These are phyloP conservation scores for Pterobdella sp. DNA, from an alignment of 2,888 invertebrate species.

Conservation along the genomic window DNA sequence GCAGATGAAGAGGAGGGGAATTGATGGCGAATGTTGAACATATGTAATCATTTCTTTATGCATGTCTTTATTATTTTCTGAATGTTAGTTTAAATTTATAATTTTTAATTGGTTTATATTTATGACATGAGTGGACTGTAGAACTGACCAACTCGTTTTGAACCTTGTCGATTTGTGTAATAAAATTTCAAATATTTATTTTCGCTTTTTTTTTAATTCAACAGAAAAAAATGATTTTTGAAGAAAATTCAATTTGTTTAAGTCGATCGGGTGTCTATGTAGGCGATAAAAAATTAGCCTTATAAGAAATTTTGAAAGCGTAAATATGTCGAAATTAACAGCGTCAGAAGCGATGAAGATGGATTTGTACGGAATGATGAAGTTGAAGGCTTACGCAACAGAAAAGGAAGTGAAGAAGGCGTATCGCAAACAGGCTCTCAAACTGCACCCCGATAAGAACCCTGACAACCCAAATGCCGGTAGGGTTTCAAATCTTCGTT, in stretches of 20 bases:
- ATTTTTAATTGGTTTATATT: not conserved
- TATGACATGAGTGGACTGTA: no score
- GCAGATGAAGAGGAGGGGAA: constrained; percentile 32
- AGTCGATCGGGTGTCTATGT: no score
- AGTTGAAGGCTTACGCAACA: not conserved
- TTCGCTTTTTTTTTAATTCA: no score
- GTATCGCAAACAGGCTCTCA: not conserved
- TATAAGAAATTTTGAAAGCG: no score
- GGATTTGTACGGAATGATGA: not conserved
- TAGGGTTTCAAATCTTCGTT: not conserved
- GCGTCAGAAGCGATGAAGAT: not conserved
- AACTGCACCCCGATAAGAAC: not conserved
- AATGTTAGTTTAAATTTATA: not conserved
- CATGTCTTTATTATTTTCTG: not conserved
- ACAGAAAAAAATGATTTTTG: no score
- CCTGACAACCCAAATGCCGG: not conserved
- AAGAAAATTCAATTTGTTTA: no score
- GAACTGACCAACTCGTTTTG: no score
- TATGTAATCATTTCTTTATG: not conserved
- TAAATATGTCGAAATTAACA: not conserved
- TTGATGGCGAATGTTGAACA: not conserved
- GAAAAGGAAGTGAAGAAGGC: not conserved
- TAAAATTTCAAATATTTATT: no score
- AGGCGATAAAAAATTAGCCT: no score
- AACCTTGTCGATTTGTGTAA: no score